Evolutionary conservation across 2,797 vertebrate genomes (phyloP).

Genomic region (Pseudomugil gertrudae): DNA sequence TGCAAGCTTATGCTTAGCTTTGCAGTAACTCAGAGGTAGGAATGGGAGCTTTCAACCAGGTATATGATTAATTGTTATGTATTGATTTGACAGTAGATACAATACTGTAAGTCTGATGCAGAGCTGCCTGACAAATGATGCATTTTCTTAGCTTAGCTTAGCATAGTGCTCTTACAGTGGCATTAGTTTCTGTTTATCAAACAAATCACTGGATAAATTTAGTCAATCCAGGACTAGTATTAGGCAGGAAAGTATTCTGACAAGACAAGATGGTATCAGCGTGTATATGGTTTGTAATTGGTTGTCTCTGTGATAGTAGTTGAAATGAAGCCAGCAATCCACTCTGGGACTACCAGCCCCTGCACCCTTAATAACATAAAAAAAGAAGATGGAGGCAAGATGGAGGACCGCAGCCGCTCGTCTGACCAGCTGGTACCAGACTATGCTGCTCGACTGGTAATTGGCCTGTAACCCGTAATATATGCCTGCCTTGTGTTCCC

Average conservation of each 20-base stretch:
- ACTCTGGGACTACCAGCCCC: conserved; percentile 56
- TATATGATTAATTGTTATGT: conserved; percentile 28
- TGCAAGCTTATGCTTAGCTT: conserved; percentile 15
- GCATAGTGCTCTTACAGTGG: not conserved
- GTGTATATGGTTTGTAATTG: conserved; percentile 25
- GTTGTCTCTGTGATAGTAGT: conserved; percentile 36
- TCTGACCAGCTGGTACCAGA: conserved; percentile 81
- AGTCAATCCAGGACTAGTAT: not conserved
- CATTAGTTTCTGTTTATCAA: conserved; percentile 3
- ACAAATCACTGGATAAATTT: not conserved
- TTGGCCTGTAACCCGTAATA: conserved; percentile 6
- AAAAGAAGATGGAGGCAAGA: conserved; percentile 70
- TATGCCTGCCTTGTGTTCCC: conserved; percentile 16
- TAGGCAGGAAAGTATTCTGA: conserved; percentile 1
- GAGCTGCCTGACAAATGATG: conserved; percentile 14
- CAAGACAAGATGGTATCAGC: conserved; percentile 3
- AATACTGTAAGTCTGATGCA: conserved; percentile 6
- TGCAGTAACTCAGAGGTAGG: conserved; percentile 17
- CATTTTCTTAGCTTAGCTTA: not conserved
- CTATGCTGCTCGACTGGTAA: conserved; percentile 72
- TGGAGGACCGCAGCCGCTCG: conserved; percentile 62
- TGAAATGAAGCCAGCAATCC: conserved; percentile 54
- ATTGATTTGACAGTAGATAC: conserved; percentile 34
- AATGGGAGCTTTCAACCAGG: conserved; percentile 15
- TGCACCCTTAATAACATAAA: conserved; percentile 61